Percentiles rank a stretch among this genome's conserved stretches.
phyloP scores from a whole-genome alignment of 2,113 vertebrate species.

The Sapayoa aenigma region DNA sequence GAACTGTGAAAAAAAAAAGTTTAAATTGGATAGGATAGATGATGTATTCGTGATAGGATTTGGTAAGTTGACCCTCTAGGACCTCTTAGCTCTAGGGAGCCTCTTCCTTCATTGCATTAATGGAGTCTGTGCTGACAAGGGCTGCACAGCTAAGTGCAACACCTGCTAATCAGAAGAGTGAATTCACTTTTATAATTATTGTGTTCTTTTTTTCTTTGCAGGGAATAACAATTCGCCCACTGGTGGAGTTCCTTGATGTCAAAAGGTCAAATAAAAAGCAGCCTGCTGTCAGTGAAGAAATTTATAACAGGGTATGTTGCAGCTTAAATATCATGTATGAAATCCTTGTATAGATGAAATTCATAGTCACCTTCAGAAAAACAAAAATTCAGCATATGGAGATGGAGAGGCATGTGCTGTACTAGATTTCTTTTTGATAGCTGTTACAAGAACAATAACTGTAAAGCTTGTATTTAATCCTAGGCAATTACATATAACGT shows the following conservation, averaged over 20 bases:
- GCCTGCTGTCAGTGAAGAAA: constrained; percentile 89
- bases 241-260: constrained; percentile 92
- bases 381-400: not conserved
- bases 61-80: not conserved
- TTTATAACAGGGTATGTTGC: constrained; percentile 87
- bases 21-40: not conserved
- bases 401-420: not conserved
- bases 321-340: not conserved
- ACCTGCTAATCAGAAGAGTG: not conserved
- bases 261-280: constrained; percentile 90
- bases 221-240: constrained; percentile 95
- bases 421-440: not conserved
- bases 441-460: not conserved
- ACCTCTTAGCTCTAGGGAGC: not conserved
- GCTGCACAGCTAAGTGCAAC: not conserved
- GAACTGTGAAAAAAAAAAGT: not conserved
- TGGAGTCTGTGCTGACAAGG: not conserved
- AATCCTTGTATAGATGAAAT: not conserved
- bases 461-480: not conserved
- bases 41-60: not conserved
- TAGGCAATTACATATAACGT: no score
- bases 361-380: not conserved
- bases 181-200: not conserved
- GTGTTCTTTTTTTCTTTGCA: constrained; percentile 37
- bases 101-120: not conserved